Conservation (phyloP, 2,797 vertebrate species). For the Pithecia hirsuta region DNA sequence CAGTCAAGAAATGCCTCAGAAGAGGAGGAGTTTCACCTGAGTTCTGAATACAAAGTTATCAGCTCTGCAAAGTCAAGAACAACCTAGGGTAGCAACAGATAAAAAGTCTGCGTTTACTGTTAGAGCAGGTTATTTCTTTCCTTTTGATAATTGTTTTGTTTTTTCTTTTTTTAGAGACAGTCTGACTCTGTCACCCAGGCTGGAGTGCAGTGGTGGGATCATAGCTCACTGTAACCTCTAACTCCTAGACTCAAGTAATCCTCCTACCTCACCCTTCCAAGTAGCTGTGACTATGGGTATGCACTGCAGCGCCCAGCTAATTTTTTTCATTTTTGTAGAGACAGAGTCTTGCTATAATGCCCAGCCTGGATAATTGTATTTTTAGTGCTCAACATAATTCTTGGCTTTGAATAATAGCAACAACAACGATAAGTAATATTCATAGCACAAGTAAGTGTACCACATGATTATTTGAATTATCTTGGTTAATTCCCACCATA, state of each 20-base stretch:
- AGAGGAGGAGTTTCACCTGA: background rate
- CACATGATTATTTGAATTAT: constrained; percentile 36
- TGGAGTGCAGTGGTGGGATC: background rate
- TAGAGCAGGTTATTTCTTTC: background rate
- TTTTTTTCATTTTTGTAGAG: background rate
- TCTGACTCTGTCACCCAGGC: background rate
- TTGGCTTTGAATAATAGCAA: constrained; percentile 35
- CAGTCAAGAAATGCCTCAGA: background rate
- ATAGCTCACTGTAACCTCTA: background rate
- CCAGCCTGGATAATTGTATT: background rate
- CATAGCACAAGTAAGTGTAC: constrained; percentile 5
- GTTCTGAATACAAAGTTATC: constrained; percentile 4
- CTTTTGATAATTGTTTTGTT: background rate
- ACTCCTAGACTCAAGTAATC: background rate
- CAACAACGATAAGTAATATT: background rate
- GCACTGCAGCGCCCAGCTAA: background rate
- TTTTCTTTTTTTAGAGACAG: background rate
- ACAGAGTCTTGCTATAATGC: background rate
- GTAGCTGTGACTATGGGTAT: background rate
- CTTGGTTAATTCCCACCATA: constrained; percentile 32
- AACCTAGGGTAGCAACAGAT: background rate
- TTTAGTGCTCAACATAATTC: constrained; percentile 13
- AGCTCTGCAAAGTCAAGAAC: background rate
- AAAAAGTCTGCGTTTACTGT: background rate
- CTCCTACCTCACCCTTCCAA: background rate